These are phyloP conservation scores for Syrphus vitripennis DNA, from an alignment of 2,888 invertebrate species.

Conservation along the genomic window DNA sequence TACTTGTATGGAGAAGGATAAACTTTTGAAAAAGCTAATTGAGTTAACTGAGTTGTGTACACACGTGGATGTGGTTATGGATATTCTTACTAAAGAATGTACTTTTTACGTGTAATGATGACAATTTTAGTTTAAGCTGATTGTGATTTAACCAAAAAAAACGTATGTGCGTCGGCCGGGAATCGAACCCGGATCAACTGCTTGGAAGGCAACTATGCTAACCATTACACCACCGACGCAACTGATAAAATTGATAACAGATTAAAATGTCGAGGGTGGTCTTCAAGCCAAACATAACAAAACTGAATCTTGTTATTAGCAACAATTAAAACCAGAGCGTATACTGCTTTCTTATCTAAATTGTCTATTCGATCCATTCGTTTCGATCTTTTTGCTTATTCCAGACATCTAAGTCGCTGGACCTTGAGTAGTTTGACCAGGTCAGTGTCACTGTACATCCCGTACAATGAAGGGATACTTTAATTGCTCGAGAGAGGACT, in stretches of 20 bases:
- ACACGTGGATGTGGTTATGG: conserved; percentile 21
- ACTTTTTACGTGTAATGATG: not conserved
- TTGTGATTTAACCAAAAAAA: not conserved
- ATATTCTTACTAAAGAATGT: no score
- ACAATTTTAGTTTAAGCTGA: not conserved
- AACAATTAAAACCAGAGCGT: no score
- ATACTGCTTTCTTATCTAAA: no score
- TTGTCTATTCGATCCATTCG: no score
- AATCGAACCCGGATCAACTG: conserved; percentile 72
- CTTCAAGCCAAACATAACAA: not conserved
- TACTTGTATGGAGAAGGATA: not conserved
- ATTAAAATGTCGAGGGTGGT: not conserved
- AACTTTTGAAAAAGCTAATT: conserved; percentile 56
- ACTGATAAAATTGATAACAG: not conserved
- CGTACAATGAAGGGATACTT: no score
- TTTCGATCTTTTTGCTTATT: no score
- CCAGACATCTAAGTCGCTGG: no score
- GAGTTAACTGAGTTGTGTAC: conserved; percentile 49
- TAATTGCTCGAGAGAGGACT: no score
- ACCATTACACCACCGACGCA: conserved; percentile 68
- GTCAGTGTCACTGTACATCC: no score
- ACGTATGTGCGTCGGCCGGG: conserved; percentile 40
- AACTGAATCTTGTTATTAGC: no score
- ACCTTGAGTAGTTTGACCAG: no score
- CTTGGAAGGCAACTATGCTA: conserved; percentile 71